A percentile compares a stretch with the other conserved stretches of the same genome.
These are phyloP conservation scores for Drosophila rellima DNA, from an alignment of 2,888 invertebrate species.

Conservation along the genomic window DNA sequence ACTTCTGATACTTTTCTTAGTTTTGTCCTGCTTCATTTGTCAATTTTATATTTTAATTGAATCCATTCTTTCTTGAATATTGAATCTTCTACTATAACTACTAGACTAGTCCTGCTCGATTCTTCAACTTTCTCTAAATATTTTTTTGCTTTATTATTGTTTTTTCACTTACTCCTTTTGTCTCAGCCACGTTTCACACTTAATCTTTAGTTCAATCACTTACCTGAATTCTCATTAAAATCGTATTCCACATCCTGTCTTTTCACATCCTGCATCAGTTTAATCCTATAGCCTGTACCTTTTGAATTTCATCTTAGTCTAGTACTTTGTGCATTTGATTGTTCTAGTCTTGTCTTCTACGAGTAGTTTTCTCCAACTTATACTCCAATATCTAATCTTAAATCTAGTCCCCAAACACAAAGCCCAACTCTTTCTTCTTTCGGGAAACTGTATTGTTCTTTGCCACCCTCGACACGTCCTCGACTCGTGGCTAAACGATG, in stretches of 20 bases:
- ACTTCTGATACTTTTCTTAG: neutral
- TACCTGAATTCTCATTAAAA: conserved; percentile 13
- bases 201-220: conserved; percentile 15
- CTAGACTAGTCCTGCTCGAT: neutral
- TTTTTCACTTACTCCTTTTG: neutral
- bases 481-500: conserved; percentile 67
- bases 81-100: too few relatives aligned
- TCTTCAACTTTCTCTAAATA: neutral
- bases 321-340: conserved; percentile 1
- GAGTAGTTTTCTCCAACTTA: neutral
- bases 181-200: neutral
- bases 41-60: too few relatives aligned
- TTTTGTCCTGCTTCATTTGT: neutral
- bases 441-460: conserved; percentile 45
- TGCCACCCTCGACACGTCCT: conserved; percentile 20
- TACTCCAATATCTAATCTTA: neutral
- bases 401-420: neutral
- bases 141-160: neutral
- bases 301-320: neutral
- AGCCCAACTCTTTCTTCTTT: neutral
- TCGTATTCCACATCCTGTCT: conserved; percentile 4
- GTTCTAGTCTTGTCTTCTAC: conserved; percentile 1
- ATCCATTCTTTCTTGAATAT: too few relatives aligned
- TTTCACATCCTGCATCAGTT: neutral
- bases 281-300: conserved; percentile 1